phyloP scores from a whole-genome alignment of 2,113 vertebrate genomes.

The Grantiella picta region DNA sequence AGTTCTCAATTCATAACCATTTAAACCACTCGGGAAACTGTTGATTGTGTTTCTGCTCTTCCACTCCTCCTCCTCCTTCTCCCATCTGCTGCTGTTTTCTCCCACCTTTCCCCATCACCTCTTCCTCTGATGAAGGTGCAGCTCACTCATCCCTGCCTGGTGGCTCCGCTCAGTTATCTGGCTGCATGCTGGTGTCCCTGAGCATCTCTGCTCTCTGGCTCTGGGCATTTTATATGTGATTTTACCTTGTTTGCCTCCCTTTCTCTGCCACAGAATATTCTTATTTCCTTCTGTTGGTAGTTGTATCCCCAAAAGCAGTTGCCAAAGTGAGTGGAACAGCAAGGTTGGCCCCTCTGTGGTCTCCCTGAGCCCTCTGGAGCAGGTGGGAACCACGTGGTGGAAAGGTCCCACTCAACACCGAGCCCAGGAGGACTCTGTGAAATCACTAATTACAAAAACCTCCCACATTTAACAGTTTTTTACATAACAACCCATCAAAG shows the following conservation, averaged over 20 bases:
- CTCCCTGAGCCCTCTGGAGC: background rate
- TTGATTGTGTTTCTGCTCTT: slow-evolving; percentile 12
- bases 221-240: background rate
- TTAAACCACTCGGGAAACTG: background rate
- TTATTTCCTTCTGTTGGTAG: background rate
- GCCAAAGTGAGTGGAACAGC: background rate
- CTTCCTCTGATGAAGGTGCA: background rate
- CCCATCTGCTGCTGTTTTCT: slow-evolving; percentile 9
- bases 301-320: background rate
- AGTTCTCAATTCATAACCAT: background rate
- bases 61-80: background rate
- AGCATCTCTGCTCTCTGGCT: background rate
- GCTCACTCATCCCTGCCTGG: background rate
- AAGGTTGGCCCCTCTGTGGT: rapidly evolving
- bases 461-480: background rate
- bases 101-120: background rate
- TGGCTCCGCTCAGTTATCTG: background rate
- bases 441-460: background rate
- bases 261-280: background rate
- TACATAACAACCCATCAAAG: background rate
- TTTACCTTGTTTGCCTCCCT: background rate
- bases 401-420: background rate
- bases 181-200: rapidly evolving
- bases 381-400: background rate
- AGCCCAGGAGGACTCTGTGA: background rate